Conservation (phyloP, 2,113 vertebrate species). For the Malurus alboscapulatus region DNA sequence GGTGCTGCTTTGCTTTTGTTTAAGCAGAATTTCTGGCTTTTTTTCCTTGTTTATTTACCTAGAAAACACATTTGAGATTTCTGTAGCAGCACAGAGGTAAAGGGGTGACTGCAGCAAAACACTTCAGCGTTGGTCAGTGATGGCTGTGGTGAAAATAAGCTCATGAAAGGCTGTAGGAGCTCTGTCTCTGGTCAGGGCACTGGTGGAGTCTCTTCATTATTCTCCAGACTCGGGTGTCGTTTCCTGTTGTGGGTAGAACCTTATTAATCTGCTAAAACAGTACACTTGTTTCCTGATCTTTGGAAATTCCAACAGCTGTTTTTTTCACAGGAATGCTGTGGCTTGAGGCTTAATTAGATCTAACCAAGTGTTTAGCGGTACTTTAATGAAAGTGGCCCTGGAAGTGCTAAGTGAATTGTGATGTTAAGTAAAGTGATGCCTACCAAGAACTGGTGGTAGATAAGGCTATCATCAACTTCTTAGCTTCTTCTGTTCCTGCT, state of each 20-base stretch:
- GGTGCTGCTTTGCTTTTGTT: not conserved
- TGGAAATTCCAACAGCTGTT: not conserved
- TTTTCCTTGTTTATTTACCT: not conserved
- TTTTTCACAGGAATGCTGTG: not conserved
- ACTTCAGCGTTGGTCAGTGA: not conserved
- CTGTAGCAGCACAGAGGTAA: not conserved
- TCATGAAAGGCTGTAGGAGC: not conserved
- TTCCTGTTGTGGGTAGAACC: not conserved
- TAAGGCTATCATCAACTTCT: not conserved
- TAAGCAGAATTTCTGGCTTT: not conserved
- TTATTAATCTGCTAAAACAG: not conserved
- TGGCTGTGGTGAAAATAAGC: not conserved
- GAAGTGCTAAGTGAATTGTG: not conserved
- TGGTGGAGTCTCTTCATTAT: not conserved
- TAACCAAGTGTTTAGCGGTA: not conserved
- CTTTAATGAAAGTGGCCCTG: not conserved
- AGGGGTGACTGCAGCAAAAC: not conserved
- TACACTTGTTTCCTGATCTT: not conserved
- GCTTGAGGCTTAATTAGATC: not conserved
- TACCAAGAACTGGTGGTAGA: not conserved
- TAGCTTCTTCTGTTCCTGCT: not conserved
- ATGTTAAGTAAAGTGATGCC: not conserved
- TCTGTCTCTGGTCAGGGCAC: not conserved
- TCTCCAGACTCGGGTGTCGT: not conserved
- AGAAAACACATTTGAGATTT: not conserved